Conservation (phyloP, 1,140 invertebrate genomes). For the Batillaria attramentaria region DNA sequence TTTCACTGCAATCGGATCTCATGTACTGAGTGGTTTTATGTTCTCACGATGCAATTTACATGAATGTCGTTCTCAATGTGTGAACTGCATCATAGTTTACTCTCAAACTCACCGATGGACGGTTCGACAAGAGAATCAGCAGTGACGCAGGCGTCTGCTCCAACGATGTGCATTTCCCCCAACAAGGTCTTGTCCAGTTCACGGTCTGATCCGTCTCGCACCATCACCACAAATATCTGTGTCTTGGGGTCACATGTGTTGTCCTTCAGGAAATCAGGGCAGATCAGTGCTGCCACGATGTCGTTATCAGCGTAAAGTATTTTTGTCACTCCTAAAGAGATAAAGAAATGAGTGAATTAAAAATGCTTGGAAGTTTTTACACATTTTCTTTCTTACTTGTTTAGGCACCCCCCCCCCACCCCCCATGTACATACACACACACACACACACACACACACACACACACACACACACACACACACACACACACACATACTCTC, state of each 20-base stretch:
- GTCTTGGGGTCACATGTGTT: slow-evolving; percentile 19
- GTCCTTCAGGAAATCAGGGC: neutral
- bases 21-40: no score
- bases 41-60: no score
- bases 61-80: no score
- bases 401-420: no score
- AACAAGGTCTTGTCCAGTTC: neutral
- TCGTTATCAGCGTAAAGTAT: neutral
- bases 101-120: neutral
- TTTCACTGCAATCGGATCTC: no score
- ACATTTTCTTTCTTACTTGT: no score
- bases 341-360: neutral
- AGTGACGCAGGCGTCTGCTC: slow-evolving; percentile 19
- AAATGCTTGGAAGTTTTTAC: no score
- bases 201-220: neutral
- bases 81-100: no score
- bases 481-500: no score
- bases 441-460: no score
- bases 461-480: no score
- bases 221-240: slow-evolving; percentile 6
- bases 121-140: neutral
- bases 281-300: neutral
- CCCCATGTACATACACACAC: no score
- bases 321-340: neutral
- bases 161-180: neutral